Evolutionary conservation across 2,797 vertebrate species (phyloP).

Genomic region (Pseudotriccus pelzelni): DNA sequence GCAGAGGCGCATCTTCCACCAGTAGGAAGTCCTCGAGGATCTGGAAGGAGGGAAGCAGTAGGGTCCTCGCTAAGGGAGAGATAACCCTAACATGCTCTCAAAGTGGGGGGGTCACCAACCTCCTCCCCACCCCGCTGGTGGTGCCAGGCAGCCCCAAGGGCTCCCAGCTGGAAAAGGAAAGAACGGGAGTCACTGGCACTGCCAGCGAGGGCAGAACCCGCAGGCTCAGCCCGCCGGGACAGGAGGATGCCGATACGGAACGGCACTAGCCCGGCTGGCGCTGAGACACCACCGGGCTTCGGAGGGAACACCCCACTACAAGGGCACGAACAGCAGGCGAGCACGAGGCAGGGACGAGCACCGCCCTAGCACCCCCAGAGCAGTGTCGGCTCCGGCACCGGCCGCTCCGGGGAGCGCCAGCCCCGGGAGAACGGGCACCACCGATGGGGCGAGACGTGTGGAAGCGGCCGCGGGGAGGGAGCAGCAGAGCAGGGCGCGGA

Average conservation of each 20-base stretch:
- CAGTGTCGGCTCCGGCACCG: neutral
- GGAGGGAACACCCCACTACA: neutral
- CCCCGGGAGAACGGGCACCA: neutral
- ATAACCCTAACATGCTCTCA: neutral
- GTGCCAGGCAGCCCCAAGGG: neutral
- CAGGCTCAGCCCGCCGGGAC: neutral
- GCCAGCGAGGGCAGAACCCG: neutral
- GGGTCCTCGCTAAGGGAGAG: neutral
- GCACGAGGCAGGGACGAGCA: neutral
- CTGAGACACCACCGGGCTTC: neutral
- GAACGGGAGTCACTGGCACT: neutral
- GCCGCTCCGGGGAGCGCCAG: neutral
- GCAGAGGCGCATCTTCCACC: constrained; percentile 73
- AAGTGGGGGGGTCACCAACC: rapidly evolving
- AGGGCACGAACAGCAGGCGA: rapidly evolving
- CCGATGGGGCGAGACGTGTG: neutral
- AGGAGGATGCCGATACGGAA: neutral
- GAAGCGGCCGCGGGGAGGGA: neutral
- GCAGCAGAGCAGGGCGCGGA: neutral
- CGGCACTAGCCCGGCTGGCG: neutral
- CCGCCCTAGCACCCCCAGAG: neutral
- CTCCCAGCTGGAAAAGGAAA: neutral
- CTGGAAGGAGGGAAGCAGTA: constrained; percentile 20
- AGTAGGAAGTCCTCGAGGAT: constrained; percentile 72
- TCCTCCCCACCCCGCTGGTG: rapidly evolving